Base-by-base conservation (phyloP, 2,888 invertebrate genomes). In the Philhelius pedissequus region DNA sequence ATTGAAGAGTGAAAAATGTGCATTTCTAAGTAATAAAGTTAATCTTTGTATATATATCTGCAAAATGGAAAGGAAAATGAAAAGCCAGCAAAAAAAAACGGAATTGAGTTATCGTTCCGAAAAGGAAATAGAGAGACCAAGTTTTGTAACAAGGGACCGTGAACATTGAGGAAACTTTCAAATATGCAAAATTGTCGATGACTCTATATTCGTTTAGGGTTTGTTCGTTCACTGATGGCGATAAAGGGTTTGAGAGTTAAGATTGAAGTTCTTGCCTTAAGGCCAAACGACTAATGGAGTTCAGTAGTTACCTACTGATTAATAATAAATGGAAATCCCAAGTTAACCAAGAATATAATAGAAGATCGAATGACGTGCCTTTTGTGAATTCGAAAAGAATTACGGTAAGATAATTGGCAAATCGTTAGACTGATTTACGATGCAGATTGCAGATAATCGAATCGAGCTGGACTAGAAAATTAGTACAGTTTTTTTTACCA, bases 41-140 rank as follows among this genome's bases (percentile, higher is more conserved):
- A 52, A 62, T 73, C 66, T 62, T 73, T 77, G 54, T 4, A 3
- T 8, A 3, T 8, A 11, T 8, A 7, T 62, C 8, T n/a, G 27
- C 27, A 62, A 66, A 15, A 32, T 30, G 11, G 27, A 30, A 62
- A 22, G 20, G 13, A 18, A 7, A 27, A 2, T 35, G 8, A 18
- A 32, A 64, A 2, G n/a, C n/a, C n/a, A 13, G 27, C 38, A 48
- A 27, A n/a, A 66, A 71, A 71, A 71, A 38, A 50, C 45, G 13
- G 35, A 77, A 77, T 68, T 73, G 68, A 82, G 68, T 77, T 54
- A 73, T 77, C 68, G 73, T 73, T 54, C 54, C 35, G 66, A 45
- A 76, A 66, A 54, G 20, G 58, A 48, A 68, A 27, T 60, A 60
- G 13, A 56, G 54, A 20, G 32, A 56, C 58, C 35, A 58, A 58